Evolutionary conservation across 2,888 invertebrate genomes (phyloP).

Genomic region (Timandra comae): DNA sequence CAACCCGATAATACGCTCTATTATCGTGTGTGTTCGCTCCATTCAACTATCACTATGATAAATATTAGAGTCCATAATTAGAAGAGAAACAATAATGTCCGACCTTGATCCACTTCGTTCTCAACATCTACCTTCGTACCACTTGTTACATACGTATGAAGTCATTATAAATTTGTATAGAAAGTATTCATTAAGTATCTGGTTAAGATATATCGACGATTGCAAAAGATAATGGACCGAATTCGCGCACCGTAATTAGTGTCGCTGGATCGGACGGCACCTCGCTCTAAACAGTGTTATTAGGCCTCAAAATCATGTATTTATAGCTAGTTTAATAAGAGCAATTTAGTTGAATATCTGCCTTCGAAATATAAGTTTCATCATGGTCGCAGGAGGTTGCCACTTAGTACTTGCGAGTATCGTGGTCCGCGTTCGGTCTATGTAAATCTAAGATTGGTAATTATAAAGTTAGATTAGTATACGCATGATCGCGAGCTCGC

Average conservation of each 20-base stretch:
- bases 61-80: constrained; percentile 48
- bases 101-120: constrained; percentile 62
- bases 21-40: constrained; percentile 9
- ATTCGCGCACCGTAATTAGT: constrained; percentile 25
- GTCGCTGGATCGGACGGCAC: constrained; percentile 19
- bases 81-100: constrained; percentile 52
- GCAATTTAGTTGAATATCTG: constrained; percentile 34
- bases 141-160: constrained; percentile 40
- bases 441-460: constrained; percentile 26
- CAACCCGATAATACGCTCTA: constrained; percentile 5
- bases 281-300: constrained; percentile 20
- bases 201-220: constrained; percentile 16
- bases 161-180: constrained; percentile 23
- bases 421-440: constrained; percentile 8
- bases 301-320: constrained; percentile 21
- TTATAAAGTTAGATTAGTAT: constrained; percentile 30
- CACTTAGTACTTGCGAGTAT: constrained; percentile 9
- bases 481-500: constrained; percentile 23
- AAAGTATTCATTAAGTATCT: constrained; percentile 24
- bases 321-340: constrained; percentile 30
- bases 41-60: constrained; percentile 26
- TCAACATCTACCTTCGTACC: constrained; percentile 30
- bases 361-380: constrained; percentile 34
- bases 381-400: constrained; percentile 23
- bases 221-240: constrained; percentile 12